Base-by-base conservation (phyloP, 2,888 invertebrate species). In the Lasioglossum marginatum region DNA sequence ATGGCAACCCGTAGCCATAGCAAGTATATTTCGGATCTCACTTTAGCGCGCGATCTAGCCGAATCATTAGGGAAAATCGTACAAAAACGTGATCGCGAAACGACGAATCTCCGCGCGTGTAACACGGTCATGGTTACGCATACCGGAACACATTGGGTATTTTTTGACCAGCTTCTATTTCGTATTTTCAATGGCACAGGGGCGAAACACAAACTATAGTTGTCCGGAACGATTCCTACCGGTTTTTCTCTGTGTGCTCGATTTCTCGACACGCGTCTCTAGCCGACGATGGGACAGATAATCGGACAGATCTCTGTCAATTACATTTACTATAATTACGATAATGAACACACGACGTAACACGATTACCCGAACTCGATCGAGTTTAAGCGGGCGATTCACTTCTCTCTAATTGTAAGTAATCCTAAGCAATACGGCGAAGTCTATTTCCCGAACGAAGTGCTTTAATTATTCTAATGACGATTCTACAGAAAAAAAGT, bases 1-100 rank as follows among this genome's bases (percentile, higher is more conserved):
- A 90, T 84, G 86, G 86, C 86, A 86, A 91, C 87, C 63, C 14
- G 52, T 37, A 48, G 37, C 52, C 19, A 72, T 45, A 34, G 37
- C 37, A 48, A 57, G 57, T 57, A n/a, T 57, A 12, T 57, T n/a
- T n/a, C 45, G 19, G 72, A 45, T 72, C 31, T 72, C 72, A 31
- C 72, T 31, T 45, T 72, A 48, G 37, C 74, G 74, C 52, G 57
- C 37, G 57, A 57, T 68, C 37, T 52, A 37, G 77, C 27, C 82
- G 34, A 75, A 83, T 81, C 23, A 72, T 23, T 37, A 34, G 23
- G 37, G 37, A 23, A 68, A 37, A 57, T 57, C 52, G 74, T 74
- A 52, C 37, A n/a, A 68, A 43, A 68, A 68, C 68, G 23, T 37
- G 37, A 68, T 68, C 68, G 23, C 48, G 74, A 23, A 37, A 37